Conservation (phyloP, 2,113 vertebrate species). For the Sinocyclocheilus anshuiensis region DNA sequence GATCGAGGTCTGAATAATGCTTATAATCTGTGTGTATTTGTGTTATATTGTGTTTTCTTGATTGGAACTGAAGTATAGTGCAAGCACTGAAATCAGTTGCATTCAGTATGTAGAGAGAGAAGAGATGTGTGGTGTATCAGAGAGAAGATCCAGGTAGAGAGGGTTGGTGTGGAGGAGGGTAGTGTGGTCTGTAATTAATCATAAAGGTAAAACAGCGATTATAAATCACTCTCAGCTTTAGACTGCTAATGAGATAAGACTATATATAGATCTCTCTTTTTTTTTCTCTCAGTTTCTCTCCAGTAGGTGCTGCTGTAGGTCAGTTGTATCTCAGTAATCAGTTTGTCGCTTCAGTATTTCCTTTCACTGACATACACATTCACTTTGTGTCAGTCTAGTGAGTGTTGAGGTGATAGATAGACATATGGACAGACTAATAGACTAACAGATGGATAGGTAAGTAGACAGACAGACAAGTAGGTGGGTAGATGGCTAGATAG, state of each 20-base stretch:
- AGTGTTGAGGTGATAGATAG: background rate
- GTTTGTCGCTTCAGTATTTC: background rate
- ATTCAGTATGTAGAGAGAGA: conserved; percentile 6
- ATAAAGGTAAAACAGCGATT: conserved; percentile 39
- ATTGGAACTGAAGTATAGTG: background rate
- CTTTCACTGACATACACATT: background rate
- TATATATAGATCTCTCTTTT: conserved; percentile 35
- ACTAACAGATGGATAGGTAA: background rate
- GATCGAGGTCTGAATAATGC: background rate
- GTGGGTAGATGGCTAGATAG: background rate
- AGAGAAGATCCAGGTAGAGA: background rate
- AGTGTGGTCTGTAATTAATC: conserved; percentile 30
- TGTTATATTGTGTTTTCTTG: background rate
- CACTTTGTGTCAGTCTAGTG: background rate
- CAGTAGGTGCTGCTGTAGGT: conserved; percentile 48
- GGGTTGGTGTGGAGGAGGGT: background rate
- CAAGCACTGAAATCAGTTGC: background rate
- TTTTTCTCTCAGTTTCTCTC: background rate
- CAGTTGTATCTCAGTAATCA: background rate
- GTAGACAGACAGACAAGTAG: background rate
- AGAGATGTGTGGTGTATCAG: background rate
- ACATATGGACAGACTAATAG: background rate
- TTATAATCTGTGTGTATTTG: background rate
- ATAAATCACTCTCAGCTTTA: conserved; percentile 39
- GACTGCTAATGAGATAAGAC: conserved; percentile 40